Conservation (phyloP, 2,113 vertebrate genomes). For the Jaculus jaculus region DNA sequence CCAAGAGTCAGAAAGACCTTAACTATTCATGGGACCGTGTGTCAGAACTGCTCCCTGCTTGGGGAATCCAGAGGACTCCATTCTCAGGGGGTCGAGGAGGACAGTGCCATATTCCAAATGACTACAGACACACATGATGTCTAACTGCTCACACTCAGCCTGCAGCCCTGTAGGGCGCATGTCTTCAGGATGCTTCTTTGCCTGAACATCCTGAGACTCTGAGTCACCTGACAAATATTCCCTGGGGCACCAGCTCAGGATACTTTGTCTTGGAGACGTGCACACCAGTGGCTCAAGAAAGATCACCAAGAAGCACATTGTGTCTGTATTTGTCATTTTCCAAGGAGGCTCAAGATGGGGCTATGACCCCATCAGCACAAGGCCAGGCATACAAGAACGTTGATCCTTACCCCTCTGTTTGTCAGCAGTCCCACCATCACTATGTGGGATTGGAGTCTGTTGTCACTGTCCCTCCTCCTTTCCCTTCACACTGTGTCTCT, state of each 20-base stretch:
- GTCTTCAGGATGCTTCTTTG: not conserved
- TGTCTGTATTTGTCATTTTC: not conserved
- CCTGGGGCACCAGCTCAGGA: not conserved
- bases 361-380: not conserved
- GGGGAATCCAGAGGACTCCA: not conserved
- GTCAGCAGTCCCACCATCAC: too few relatives aligned
- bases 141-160: not conserved
- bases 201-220: not conserved
- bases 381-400: not conserved
- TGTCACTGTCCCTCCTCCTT: not conserved
- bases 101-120: not conserved
- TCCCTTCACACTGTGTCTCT: rapidly evolving
- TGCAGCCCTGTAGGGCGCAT: not conserved
- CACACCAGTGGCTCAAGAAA: not conserved
- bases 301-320: not conserved
- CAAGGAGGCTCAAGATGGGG: not conserved
- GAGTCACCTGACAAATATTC: conserved; percentile 38
- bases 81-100: not conserved
- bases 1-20: not conserved
- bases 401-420: not conserved
- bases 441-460: not conserved
- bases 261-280: not conserved
- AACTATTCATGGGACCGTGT: not conserved
- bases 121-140: not conserved
- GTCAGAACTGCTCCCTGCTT: not conserved